A percentile compares a stretch with the other conserved stretches of the same genome.
phyloP scores from a whole-genome alignment of 53 echinoderm and acorn worm species.

The Zoroaster sp. region DNA sequence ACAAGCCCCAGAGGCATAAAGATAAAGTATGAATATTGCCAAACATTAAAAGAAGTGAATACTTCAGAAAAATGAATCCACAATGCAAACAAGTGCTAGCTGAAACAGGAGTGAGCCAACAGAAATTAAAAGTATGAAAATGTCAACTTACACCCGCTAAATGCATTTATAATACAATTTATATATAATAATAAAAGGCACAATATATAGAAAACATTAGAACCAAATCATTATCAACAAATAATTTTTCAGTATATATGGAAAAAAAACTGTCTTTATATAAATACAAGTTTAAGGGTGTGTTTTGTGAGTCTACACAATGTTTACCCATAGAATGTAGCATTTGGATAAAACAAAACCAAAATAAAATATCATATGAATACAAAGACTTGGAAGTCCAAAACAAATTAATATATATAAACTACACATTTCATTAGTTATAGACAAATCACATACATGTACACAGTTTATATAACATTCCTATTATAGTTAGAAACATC shows the following conservation, averaged over 20 bases:
- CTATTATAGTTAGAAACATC: background rate
- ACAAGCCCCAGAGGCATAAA: background rate
- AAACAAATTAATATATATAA: background rate
- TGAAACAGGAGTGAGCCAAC: slow-evolving; percentile 15
- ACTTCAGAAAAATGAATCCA: background rate
- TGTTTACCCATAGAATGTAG: slow-evolving; percentile 37
- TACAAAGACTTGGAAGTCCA: slow-evolving; percentile 1
- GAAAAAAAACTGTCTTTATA: slow-evolving; percentile 33
- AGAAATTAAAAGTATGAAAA: slow-evolving; percentile 55
- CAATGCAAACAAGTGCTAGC: slow-evolving; percentile 24
- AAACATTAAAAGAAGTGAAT: slow-evolving; percentile 9
- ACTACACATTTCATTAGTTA: slow-evolving; percentile 14
- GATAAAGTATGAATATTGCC: slow-evolving; percentile 23
- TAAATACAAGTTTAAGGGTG: slow-evolving; percentile 43
- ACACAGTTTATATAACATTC: background rate
- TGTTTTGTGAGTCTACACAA: background rate
- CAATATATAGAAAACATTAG: slow-evolving; percentile 58
- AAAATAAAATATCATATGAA: slow-evolving; percentile 14
- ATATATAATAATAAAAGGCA: slow-evolving; percentile 58
- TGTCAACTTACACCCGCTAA: slow-evolving; percentile 38
- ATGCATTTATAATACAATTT: slow-evolving; percentile 59
- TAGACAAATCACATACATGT: background rate
- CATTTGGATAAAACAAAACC: slow-evolving; percentile 2
- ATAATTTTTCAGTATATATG: background rate
- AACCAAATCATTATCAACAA: slow-evolving; percentile 30